Evolutionary conservation across 2,888 invertebrate species (phyloP).

Genomic region (Chouioia cunea): DNA sequence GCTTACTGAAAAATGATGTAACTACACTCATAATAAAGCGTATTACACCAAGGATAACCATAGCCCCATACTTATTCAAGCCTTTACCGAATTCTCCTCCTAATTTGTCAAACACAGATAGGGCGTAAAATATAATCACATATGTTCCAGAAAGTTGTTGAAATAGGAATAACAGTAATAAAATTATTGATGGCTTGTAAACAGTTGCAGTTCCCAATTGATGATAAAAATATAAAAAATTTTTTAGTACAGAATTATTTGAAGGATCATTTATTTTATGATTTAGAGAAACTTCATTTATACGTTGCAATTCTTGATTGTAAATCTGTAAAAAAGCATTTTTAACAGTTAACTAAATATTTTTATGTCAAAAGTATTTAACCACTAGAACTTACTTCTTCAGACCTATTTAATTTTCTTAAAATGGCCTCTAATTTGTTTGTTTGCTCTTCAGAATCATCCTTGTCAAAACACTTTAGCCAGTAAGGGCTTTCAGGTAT

Average conservation of each 20-base stretch:
- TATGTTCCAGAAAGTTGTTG: slow-evolving; percentile 74
- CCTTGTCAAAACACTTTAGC: slow-evolving; percentile 69
- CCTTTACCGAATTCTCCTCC: slow-evolving; percentile 68
- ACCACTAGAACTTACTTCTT: slow-evolving; percentile 58
- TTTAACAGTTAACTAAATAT: not conserved
- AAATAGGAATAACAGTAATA: slow-evolving; percentile 69
- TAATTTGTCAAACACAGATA: slow-evolving; percentile 70
- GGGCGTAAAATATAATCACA: slow-evolving; percentile 73
- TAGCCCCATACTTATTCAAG: slow-evolving; percentile 69
- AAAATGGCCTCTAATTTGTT: slow-evolving; percentile 65
- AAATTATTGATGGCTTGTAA: slow-evolving; percentile 70
- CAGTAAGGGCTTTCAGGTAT: slow-evolving; percentile 74
- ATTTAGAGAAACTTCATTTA: slow-evolving; percentile 51
- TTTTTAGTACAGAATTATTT: slow-evolving; percentile 45
- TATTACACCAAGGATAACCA: slow-evolving; percentile 70
- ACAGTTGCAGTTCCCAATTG: slow-evolving; percentile 62
- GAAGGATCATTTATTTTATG: slow-evolving; percentile 22
- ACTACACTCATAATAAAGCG: slow-evolving; percentile 71
- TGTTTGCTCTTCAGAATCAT: slow-evolving; percentile 49
- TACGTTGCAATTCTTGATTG: slow-evolving; percentile 55
- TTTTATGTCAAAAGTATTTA: slow-evolving; percentile 5
- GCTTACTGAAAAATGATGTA: slow-evolving; percentile 69
- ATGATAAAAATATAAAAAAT: slow-evolving; percentile 46
- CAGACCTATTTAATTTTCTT: slow-evolving; percentile 68
- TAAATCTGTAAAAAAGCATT: slow-evolving; percentile 53